A percentile compares a stretch with the other conserved stretches of the same genome.
Evolutionary conservation across 2,113 vertebrate genomes (phyloP).

Genomic region (Montifringilla adamsi): DNA sequence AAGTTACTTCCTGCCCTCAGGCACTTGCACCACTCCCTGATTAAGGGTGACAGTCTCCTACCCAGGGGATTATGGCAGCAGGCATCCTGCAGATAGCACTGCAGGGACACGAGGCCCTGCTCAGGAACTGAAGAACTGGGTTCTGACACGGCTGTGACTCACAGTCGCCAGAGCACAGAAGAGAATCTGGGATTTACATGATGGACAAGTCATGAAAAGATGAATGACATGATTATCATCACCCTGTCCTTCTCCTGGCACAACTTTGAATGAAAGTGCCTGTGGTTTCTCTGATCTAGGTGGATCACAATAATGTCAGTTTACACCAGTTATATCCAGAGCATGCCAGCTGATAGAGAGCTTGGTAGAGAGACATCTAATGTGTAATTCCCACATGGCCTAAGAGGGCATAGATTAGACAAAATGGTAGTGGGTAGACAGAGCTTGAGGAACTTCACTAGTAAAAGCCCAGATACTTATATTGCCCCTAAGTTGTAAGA

Average conservation of each 20-base stretch:
- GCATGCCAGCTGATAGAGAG: not conserved
- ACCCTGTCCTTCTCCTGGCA: not conserved
- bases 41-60: not conserved
- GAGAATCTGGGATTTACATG: not conserved
- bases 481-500: not conserved
- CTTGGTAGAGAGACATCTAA: not conserved
- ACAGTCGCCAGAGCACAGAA: not conserved
- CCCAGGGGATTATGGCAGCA: not conserved
- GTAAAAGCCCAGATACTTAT: not conserved
- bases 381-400: not conserved
- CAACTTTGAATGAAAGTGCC: not conserved
- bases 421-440: not conserved
- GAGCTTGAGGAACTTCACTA: not conserved
- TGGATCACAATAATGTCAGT: not conserved
- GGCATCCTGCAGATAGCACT: not conserved
- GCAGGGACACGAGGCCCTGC: not conserved
- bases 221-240: not conserved
- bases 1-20: slow-evolving; percentile 24
- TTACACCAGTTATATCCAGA: not conserved
- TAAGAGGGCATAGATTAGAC: not conserved
- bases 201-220: not conserved
- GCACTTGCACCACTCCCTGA: not conserved
- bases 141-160: not conserved
- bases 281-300: not conserved
- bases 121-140: not conserved